Conservation (phyloP, 2,888 invertebrate species). For the Hypena proboscidalis region DNA sequence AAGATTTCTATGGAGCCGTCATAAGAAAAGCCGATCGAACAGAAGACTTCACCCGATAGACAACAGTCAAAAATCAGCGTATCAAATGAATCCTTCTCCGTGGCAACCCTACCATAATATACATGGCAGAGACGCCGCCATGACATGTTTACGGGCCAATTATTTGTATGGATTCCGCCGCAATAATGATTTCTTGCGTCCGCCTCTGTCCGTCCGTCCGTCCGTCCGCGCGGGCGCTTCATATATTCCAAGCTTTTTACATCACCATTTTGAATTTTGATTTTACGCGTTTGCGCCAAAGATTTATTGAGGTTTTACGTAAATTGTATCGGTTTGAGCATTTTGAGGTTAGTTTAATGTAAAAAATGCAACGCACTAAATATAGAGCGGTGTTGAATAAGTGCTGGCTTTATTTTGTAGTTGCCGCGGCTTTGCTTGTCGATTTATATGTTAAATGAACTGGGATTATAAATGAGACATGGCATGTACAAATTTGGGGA, state of each 20-base stretch:
- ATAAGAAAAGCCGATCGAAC: too few relatives aligned
- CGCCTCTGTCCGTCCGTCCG: conserved; percentile 54
- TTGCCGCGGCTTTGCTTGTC: too few relatives aligned
- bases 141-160: conserved; percentile 86
- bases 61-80: too few relatives aligned
- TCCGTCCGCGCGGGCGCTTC: conserved; percentile 50
- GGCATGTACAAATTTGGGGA: too few relatives aligned
- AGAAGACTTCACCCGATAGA: too few relatives aligned
- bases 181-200: conserved; percentile 84
- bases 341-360: conserved; percentile 2
- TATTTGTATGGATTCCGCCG: conserved; percentile 84
- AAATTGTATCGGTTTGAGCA: conserved; percentile 33
- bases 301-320: conserved; percentile 59
- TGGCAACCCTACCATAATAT: conserved; percentile 76
- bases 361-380: conserved; percentile 4
- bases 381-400: conserved; percentile 1
- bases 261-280: conserved; percentile 67
- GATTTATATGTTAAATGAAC: too few relatives aligned
- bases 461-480: too few relatives aligned
- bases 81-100: background rate
- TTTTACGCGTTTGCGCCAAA: conserved; percentile 60
- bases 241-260: conserved; percentile 70
- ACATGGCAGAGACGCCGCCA: conserved; percentile 83
- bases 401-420: too few relatives aligned
- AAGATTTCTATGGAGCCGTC: too few relatives aligned